Percentiles rank a stretch among this genome's conserved stretches.
These are phyloP conservation scores for Patella ulyssiponensis DNA, from an alignment of 2,888 invertebrate genomes.

Conservation along the genomic window DNA sequence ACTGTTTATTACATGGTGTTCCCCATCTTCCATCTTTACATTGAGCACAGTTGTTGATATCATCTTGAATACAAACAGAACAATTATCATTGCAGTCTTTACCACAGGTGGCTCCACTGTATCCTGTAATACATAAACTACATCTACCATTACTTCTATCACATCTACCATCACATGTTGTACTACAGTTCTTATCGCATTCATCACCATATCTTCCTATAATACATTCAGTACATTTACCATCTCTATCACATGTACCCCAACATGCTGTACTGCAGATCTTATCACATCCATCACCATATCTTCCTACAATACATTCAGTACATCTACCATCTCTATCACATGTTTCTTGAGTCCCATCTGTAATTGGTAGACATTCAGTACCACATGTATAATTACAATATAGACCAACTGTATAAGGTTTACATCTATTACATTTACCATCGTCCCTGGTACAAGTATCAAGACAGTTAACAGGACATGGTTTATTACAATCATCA, in stretches of 20 bases:
- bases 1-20: neutral
- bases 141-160: conserved; percentile 39
- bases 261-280: neutral
- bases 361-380: no score
- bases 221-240: conserved; percentile 27
- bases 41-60: neutral
- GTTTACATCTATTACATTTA: no score
- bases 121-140: conserved; percentile 38
- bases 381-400: no score
- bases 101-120: conserved; percentile 31
- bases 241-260: conserved; percentile 25
- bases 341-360: no score
- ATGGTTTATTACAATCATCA: no score
- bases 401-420: no score
- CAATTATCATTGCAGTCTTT: neutral
- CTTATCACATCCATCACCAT: no score
- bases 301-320: no score
- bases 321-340: no score
- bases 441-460: no score
- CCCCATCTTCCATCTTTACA: neutral
- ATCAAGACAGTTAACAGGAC: no score
- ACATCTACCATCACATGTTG: conserved; percentile 25
- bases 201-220: conserved; percentile 23
- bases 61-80: neutral
- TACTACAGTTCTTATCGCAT: neutral